A percentile compares a stretch with the other conserved stretches of the same genome.
Evolutionary conservation across 2,888 invertebrate genomes (phyloP).

Genomic region (Cryptops parisi): DNA sequence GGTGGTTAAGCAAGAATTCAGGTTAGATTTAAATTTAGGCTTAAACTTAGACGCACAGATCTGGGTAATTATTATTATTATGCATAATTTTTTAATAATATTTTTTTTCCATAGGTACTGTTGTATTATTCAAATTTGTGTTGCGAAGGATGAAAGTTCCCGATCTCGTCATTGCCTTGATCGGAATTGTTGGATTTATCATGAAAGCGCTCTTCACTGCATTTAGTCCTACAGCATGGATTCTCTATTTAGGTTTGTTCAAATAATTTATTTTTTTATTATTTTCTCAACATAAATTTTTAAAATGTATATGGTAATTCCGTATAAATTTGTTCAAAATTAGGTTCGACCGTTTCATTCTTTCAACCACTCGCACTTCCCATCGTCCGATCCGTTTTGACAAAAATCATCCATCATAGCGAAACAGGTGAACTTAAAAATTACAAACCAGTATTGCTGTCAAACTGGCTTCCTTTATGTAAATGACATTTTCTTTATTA

Average conservation of each 20-base stretch:
- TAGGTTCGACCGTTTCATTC: background rate
- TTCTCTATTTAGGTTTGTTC: background rate
- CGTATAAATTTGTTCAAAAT: background rate
- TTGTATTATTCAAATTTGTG: background rate
- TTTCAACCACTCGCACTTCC: background rate
- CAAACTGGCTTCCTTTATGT: no score
- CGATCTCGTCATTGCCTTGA: background rate
- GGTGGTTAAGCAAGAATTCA: no score
- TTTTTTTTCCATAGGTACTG: background rate
- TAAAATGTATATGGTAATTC: background rate
- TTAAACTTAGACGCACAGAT: no score
- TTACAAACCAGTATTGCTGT: no score
- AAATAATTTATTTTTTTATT: background rate
- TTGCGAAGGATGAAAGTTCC: background rate
- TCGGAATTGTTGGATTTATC: background rate
- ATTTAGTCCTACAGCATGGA: background rate
- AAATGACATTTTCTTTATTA: no score
- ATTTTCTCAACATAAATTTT: background rate
- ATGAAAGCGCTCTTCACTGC: background rate
- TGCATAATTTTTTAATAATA: background rate
- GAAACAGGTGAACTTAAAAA: no score
- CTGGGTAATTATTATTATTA: no score
- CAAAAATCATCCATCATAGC: background rate
- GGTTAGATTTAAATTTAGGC: no score
- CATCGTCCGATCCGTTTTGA: background rate